These are phyloP conservation scores for Heliconius sara DNA, from an alignment of 2,888 invertebrate genomes.

Conservation along the genomic window DNA sequence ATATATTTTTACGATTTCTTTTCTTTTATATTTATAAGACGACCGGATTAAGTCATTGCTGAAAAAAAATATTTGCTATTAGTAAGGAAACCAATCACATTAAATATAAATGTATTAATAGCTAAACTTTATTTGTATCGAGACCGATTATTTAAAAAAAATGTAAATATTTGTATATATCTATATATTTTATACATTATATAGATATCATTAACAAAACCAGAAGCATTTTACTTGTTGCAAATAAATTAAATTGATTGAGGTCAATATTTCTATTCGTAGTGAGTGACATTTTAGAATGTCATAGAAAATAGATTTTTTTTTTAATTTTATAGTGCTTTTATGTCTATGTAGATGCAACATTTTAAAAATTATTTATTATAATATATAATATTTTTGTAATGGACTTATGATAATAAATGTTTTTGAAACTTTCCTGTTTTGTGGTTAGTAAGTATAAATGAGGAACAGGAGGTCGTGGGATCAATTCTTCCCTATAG, in stretches of 20 bases:
- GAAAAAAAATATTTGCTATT: not conserved
- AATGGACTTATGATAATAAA: not conserved
- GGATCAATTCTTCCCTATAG: not conserved
- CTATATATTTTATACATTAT: not conserved
- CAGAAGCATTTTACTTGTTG: slow-evolving; percentile 10
- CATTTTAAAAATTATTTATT: not conserved
- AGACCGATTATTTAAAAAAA: slow-evolving; percentile 5
- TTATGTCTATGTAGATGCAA: not conserved
- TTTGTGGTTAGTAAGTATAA: too few relatives aligned
- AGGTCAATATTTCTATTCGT: slow-evolving; percentile 9
- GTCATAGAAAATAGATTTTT: not conserved
- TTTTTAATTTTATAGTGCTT: not conserved
- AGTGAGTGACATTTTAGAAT: not conserved
- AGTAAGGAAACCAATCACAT: slow-evolving; percentile 4
- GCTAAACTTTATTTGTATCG: not conserved
- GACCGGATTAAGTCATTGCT: too few relatives aligned
- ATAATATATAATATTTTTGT: not conserved
- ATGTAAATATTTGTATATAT: slow-evolving; percentile 5
- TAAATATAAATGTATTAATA: not conserved
- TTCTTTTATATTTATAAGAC: too few relatives aligned
- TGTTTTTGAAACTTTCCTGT: too few relatives aligned
- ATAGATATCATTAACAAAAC: slow-evolving; percentile 5
- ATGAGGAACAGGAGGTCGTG: too few relatives aligned
- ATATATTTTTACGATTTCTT: too few relatives aligned
- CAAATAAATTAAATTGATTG: slow-evolving; percentile 9